phyloP scores from a whole-genome alignment of 2,797 vertebrate species.

The Xenentodon cancila region DNA sequence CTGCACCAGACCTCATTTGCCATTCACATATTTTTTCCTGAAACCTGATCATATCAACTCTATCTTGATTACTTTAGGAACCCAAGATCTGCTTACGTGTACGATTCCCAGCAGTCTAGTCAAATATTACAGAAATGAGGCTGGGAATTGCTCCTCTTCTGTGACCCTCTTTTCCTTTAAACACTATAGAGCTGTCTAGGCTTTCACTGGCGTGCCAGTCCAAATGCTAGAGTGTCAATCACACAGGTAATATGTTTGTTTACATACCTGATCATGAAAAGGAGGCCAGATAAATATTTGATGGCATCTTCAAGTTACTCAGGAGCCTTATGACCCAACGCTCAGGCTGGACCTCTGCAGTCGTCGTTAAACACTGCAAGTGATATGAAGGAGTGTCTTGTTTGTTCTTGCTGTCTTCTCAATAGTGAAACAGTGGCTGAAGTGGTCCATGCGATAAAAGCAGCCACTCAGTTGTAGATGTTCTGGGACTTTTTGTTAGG shows the following conservation, averaged over 20 bases:
- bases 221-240: conserved; percentile 66
- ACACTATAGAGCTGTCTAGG: conserved; percentile 60
- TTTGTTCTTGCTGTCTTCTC: too few species aligned
- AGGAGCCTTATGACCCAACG: conserved; percentile 74
- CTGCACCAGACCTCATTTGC: conserved; percentile 8
- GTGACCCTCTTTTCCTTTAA: conserved; percentile 51
- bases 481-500: background rate
- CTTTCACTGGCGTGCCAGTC: conserved; percentile 60
- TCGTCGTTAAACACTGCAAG: conserved; percentile 69
- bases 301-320: conserved; percentile 82
- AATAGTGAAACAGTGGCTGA: too few species aligned
- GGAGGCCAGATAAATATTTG: conserved; percentile 78
- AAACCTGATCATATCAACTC: conserved; percentile 11
- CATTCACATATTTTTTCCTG: conserved; percentile 20
- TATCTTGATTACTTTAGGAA: conserved; percentile 22
- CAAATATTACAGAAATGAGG: conserved; percentile 41
- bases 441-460: too few species aligned
- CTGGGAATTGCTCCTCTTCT: conserved; percentile 46
- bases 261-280: conserved; percentile 79
- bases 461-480: background rate
- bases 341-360: conserved; percentile 57
- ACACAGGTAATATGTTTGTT: conserved; percentile 78
- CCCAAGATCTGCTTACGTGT: background rate
- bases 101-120: conserved; percentile 17
- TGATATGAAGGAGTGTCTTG: too few species aligned